Evolutionary conservation across 2,113 vertebrate species (phyloP), one percentile per base, ranked within the genome.

Genomic region (Percina caprodes): DNA sequence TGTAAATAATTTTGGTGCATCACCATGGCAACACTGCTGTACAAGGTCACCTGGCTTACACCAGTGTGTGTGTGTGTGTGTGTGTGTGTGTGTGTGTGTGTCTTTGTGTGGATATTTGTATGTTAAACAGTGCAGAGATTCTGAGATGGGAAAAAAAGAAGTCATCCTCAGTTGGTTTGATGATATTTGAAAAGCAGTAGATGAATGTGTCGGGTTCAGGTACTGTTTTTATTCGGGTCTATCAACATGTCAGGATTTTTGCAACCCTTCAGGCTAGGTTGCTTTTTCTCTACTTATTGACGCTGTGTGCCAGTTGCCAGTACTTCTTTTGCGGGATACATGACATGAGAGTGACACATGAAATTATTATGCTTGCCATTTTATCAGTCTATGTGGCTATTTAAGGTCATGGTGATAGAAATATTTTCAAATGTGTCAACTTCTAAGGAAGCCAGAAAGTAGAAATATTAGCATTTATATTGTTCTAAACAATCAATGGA

Each of bases 11-110:
- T 82, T 80, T 85, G 72, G 83, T 82, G 8, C 75, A 71, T 92
- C 85, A 82, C 90, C 85, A 92, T 90, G 83, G 90, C 81, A 63
- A 91, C 86, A 66, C 74, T 33, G 65, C 80, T 67, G 24, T 26
- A 72, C 88, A 87, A 91, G 91, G 87, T 89, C 87, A 72, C 62
- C 48, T 70, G 63, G 21, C 54, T 73, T 75, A 66, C 61, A 76
- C 1, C 12, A 23, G 30, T 62, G n/a, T 69, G 62, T 33, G 10
- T 42, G 23, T 68, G 58, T 51, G 21, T 51, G 68, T 69, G 49
- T 79, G 26, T 45, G 48, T 58, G 19, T 48, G 39, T 58, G 51
- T 77, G 18, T 54, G 46, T 61, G 19, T 48, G 39, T 1, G 4
- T 39, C 4, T 19, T 16, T 45, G 7, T 66, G 60, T 42, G 46